Percentiles rank a stretch among this genome's conserved stretches.
These are phyloP conservation scores for Ophion slaviceki DNA, from an alignment of 2,888 invertebrate species.

Conservation along the genomic window DNA sequence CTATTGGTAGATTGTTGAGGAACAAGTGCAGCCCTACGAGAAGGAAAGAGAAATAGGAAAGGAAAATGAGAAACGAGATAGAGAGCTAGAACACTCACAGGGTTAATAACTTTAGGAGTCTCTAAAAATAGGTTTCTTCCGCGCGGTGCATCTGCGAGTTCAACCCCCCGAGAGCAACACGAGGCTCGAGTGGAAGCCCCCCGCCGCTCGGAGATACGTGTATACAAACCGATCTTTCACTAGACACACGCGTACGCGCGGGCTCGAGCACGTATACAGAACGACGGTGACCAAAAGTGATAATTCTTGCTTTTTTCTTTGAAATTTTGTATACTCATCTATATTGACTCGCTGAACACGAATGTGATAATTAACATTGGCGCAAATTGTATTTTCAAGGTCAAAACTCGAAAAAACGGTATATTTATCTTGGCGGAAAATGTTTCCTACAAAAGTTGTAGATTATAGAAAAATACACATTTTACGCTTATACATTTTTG, in stretches of 20 bases:
- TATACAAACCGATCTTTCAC: conserved; percentile 43
- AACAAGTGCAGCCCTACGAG: conserved; percentile 41
- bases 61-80: conserved; percentile 39
- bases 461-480: too few relatives aligned
- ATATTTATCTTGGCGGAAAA: too few relatives aligned
- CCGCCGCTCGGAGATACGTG: conserved; percentile 64
- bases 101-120: conserved; percentile 77
- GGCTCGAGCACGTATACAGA: background rate
- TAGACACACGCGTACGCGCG: background rate
- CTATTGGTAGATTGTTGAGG: conserved; percentile 28
- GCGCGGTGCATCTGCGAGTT: conserved; percentile 42
- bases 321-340: too few relatives aligned
- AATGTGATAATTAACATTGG: too few relatives aligned
- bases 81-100: conserved; percentile 57
- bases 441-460: too few relatives aligned
- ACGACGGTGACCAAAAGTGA: background rate
- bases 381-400: too few relatives aligned
- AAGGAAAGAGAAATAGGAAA: conserved; percentile 31
- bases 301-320: background rate
- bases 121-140: conserved; percentile 75
- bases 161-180: conserved; percentile 44
- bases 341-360: too few relatives aligned
- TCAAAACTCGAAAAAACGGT: too few relatives aligned
- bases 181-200: conserved; percentile 3
- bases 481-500: too few relatives aligned